phyloP scores from a whole-genome alignment of 2,797 vertebrate genomes.

The Sphenodon punctatus region DNA sequence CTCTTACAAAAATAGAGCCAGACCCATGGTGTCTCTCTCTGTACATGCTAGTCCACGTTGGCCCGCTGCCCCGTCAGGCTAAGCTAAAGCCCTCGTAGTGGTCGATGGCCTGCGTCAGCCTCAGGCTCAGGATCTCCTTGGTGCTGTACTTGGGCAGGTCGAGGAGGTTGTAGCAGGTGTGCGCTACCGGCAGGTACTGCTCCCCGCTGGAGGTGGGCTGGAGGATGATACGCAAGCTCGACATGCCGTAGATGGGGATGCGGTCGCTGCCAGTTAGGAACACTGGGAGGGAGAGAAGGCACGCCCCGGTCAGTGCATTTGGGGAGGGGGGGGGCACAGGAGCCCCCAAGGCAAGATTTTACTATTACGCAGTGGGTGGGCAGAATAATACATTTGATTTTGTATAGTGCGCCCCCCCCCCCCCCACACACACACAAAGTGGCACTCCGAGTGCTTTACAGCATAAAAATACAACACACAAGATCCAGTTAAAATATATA shows the following conservation, averaged over 20 bases:
- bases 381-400: too few species aligned
- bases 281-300: slow-evolving; percentile 75
- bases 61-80: slow-evolving; percentile 71
- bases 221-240: slow-evolving; percentile 91
- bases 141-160: slow-evolving; percentile 96
- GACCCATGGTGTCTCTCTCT: background rate
- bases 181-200: slow-evolving; percentile 93
- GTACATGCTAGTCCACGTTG: background rate
- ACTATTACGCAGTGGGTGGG: too few species aligned
- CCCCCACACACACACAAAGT: too few species aligned
- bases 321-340: too few species aligned
- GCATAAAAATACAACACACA: too few species aligned
- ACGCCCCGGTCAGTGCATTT: too few species aligned
- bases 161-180: slow-evolving; percentile 98
- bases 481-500: too few species aligned
- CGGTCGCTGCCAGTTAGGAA: slow-evolving; percentile 97
- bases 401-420: too few species aligned
- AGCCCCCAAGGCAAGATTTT: too few species aligned
- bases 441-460: too few species aligned
- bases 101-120: slow-evolving; percentile 92
- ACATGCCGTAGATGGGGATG: slow-evolving; percentile 97
- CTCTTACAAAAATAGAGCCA: slow-evolving; percentile 70
- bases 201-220: slow-evolving; percentile 90
- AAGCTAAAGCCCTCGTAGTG: slow-evolving; percentile 97
- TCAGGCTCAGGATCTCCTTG: slow-evolving; percentile 86